Conservation (phyloP, 2,888 invertebrate genomes). For the Liopterus haemorrhoidalis region DNA sequence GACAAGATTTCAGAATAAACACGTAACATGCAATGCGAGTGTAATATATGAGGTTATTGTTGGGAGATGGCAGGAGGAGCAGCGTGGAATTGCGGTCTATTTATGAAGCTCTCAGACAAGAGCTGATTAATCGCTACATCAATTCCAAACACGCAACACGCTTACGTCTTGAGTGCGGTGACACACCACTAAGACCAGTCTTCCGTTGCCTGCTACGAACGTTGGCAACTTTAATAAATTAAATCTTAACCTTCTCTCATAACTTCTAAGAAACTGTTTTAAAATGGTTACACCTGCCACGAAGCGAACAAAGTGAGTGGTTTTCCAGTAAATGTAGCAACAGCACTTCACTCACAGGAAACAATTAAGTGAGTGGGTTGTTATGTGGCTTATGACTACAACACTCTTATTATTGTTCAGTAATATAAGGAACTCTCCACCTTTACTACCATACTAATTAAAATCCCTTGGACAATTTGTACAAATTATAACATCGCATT, state of each 20-base stretch:
- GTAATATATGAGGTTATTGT: too few species aligned
- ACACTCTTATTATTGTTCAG: too few species aligned
- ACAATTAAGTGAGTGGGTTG: slow-evolving; percentile 31
- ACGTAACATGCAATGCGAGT: too few species aligned
- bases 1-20: too few species aligned
- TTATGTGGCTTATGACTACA: slow-evolving; percentile 26
- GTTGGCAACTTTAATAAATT: slow-evolving; percentile 25
- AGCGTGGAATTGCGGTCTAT: too few species aligned
- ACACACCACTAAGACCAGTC: neutral
- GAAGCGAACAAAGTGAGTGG: slow-evolving; percentile 23
- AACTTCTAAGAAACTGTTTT: slow-evolving; percentile 26
- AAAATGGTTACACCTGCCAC: slow-evolving; percentile 28
- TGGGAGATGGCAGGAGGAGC: neutral
- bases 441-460: too few species aligned
- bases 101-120: slow-evolving; percentile 13
- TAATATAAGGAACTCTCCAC: too few species aligned
- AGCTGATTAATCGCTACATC: slow-evolving; percentile 21
- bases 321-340: slow-evolving; percentile 5
- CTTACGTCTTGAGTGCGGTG: neutral
- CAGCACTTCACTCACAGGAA: slow-evolving; percentile 15
- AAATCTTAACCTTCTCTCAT: slow-evolving; percentile 22
- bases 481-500: too few species aligned
- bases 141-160: slow-evolving; percentile 21
- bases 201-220: neutral
- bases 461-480: too few species aligned